These are phyloP conservation scores for Camponotus vicinus DNA, from an alignment of 1,140 invertebrate species.

Conservation along the genomic window DNA sequence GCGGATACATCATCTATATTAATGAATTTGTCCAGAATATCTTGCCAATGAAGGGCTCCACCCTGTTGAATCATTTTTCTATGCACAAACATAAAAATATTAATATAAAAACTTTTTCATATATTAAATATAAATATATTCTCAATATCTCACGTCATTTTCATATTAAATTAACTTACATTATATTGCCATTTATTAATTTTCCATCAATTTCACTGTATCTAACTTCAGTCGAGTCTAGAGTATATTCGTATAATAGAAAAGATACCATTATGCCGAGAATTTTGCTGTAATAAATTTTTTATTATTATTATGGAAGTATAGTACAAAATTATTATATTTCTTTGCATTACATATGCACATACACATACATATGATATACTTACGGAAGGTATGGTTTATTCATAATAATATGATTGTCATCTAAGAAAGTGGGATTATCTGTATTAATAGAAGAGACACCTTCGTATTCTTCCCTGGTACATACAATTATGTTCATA, in stretches of 20 bases:
- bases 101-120: not conserved
- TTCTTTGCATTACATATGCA: not conserved
- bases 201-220: conserved; percentile 74
- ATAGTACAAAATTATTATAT: conserved; percentile 3
- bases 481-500: conserved; percentile 40
- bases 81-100: not conserved
- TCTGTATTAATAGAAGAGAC: conserved; percentile 58
- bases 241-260: conserved; percentile 83
- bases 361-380: not conserved
- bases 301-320: not conserved
- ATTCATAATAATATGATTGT: conserved; percentile 87
- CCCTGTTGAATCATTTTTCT: conserved; percentile 78
- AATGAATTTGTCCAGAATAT: conserved; percentile 70
- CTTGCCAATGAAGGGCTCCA: conserved; percentile 73
- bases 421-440: conserved; percentile 85
- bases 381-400: conserved; percentile 88
- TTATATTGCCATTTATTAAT: conserved; percentile 66
- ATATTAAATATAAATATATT: not conserved
- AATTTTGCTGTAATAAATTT: conserved; percentile 82
- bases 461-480: conserved; percentile 78
- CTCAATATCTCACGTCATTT: not conserved
- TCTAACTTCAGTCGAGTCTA: conserved; percentile 78
- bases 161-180: conserved; percentile 67
- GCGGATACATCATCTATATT: conserved; percentile 72
- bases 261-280: conserved; percentile 84